Percentiles rank a stretch among this genome's conserved stretches.
phyloP scores from a whole-genome alignment of 2,888 invertebrate species.

The Liodrosophila aerea region DNA sequence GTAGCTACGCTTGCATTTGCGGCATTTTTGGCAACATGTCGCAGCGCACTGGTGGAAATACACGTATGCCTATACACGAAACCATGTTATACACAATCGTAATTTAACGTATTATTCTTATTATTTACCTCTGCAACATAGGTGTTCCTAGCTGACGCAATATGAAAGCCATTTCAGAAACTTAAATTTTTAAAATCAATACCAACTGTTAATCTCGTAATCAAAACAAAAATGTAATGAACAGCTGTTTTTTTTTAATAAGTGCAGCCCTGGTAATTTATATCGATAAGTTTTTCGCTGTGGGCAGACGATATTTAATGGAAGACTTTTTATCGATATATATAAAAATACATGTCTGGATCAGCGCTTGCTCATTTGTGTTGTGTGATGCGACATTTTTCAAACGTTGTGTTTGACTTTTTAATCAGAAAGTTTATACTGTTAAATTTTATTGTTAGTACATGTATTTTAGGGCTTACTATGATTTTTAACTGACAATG shows the following conservation, averaged over 20 bases:
- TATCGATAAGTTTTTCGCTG: constrained; percentile 9
- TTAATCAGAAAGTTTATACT: constrained; percentile 35
- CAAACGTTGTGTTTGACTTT: constrained; percentile 49
- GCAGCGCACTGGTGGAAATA: constrained; percentile 11
- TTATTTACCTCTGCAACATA: constrained; percentile 42
- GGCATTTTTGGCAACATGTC: constrained; percentile 31
- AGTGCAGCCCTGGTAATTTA: not conserved
- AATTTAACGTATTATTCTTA: not conserved
- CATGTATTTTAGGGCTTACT: constrained; percentile 1
- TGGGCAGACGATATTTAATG: too few relatives aligned
- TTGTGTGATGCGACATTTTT: constrained; percentile 44
- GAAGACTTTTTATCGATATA: too few relatives aligned
- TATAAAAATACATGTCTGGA: constrained; percentile 12
- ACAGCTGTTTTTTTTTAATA: constrained; percentile 50
- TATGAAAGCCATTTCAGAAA: constrained; percentile 46
- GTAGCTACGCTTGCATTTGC: constrained; percentile 13
- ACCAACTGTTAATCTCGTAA: constrained; percentile 56
- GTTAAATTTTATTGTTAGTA: constrained; percentile 23
- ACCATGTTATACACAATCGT: not conserved
- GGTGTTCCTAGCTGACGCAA: constrained; percentile 50
- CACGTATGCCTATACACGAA: constrained; percentile 35
- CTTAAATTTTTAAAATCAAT: constrained; percentile 18
- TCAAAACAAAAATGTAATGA: constrained; percentile 55
- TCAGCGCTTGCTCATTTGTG: constrained; percentile 44
- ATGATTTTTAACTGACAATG: constrained; percentile 79